Base-by-base conservation (phyloP, 1,140 invertebrate species). In the Drosophila lacertosa region DNA sequence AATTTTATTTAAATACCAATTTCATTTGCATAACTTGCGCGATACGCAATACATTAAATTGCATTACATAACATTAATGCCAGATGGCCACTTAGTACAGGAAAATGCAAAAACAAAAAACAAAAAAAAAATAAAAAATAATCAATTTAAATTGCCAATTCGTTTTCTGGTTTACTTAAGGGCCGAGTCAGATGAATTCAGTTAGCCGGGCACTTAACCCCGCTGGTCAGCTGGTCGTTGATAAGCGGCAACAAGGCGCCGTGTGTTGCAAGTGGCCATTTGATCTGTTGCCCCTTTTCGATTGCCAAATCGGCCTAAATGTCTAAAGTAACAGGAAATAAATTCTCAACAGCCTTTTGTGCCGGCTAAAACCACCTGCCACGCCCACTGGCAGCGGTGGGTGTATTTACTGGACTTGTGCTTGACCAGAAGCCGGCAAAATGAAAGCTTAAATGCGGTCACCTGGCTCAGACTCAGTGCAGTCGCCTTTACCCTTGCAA, bases 291-390 rank as follows among this genome's bases (percentile, higher is more conserved):
- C 33, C 65, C 60, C 54, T 33, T 70, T 54, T 59, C 35, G 57
- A 72, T 68, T 64, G 40, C 59, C 48, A 70, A 82, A 78, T 74
- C 79, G 79, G 60, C 70, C 79, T 55, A 77, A 82, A 82, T 82
- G 69, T 77, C 69, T 70, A 60, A 82, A 33, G 48, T 33, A 74
- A 78, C 79, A 78, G 79, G 80, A 83, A 83, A 83, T 83, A 82
- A 78, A 83, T 83, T 79, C 80, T 79, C 54, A 78, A 75, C 74
- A 64, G 62, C 69, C 65, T 58, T 69, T 77, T 73, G 63, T 82
- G 63, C 53, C 29, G 40, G 50, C 29, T 26, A 33, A 20, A 45
- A 62, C 33, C 57, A 44, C 22, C 22, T 26, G 35, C 20, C 63
- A 66, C 68, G 53, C 68, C 68, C 68, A 59, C 44, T 58, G n/a